Conservation (phyloP, 92 coral and sea anemone species). For the Actinernus sp. region DNA sequence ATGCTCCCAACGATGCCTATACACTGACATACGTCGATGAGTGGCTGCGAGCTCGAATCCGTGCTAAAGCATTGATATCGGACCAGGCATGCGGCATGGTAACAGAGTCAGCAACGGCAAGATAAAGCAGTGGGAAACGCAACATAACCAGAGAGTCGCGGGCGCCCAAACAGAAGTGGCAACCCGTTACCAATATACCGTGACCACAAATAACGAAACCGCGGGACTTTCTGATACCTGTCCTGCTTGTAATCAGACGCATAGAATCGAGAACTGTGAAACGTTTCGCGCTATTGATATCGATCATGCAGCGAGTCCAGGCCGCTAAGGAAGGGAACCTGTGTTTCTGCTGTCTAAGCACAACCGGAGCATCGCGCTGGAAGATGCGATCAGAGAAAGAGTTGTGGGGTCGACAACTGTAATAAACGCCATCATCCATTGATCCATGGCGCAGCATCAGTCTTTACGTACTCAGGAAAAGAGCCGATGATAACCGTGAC, state of each 20-base stretch:
- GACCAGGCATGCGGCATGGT: too few relatives aligned
- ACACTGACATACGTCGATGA: slow-evolving; percentile 21
- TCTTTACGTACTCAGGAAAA: slow-evolving; percentile 34
- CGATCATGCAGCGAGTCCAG: slow-evolving; percentile 48
- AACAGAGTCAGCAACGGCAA: not conserved
- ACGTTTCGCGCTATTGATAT: slow-evolving; percentile 52
- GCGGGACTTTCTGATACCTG: slow-evolving; percentile 9
- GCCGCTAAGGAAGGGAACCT: slow-evolving; percentile 55
- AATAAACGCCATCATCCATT: slow-evolving; percentile 44
- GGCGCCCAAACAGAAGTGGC: not conserved
- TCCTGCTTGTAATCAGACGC: slow-evolving; percentile 34
- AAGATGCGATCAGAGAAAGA: slow-evolving; percentile 17
- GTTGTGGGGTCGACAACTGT: slow-evolving; percentile 53
- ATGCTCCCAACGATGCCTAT: slow-evolving; percentile 13
- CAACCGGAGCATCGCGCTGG: slow-evolving; percentile 54
- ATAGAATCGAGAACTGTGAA: slow-evolving; percentile 49
- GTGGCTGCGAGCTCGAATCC: slow-evolving; percentile 47
- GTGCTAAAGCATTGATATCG: too few relatives aligned
- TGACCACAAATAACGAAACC: too few relatives aligned
- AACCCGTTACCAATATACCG: too few relatives aligned
- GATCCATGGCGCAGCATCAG: slow-evolving; percentile 52
- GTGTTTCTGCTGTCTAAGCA: slow-evolving; percentile 62
- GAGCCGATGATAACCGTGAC: slow-evolving; percentile 29
- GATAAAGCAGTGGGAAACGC: not conserved
- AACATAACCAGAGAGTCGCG: not conserved